Evolutionary conservation across 1,140 invertebrate genomes (phyloP), one percentile per base, ranked within the genome.

Genomic region (Magallana angulata): DNA sequence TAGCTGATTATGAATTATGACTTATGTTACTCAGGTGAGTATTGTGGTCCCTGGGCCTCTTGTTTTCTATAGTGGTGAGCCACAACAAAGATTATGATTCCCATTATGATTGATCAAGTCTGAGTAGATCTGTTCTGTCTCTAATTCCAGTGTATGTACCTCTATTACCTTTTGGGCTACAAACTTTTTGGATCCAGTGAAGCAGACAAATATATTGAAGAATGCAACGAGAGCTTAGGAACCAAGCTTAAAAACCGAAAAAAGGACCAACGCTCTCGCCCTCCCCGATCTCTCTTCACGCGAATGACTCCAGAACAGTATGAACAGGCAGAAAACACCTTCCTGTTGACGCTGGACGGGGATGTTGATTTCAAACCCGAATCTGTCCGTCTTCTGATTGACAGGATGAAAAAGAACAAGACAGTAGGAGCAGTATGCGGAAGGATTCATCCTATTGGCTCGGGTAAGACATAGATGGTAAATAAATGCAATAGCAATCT

Each of bases 361-460:
- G 99, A 99, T 93, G 99, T 99, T 94, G 99, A 99, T 95, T 99
- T 99, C 95, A 97, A 98, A 94, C 99, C 99, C 0, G 97, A 97
- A 90, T 99, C 99, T 86, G 99, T 99, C 0, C 97, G 98, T 91
- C 95, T 99, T 30, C 95, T 99, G 18, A 97, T 99, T 8, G 99
- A 99, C 96, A 96, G 99, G 92, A 99, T 99, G 99, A 99, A 99
- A 94, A 99, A 99, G 94, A 99, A 99, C 94, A 97, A 97, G 91
- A 99, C 99, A 95, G 96, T 99, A 7, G 99, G 98, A 36, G 99
- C 99, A 68, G 99, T 99, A 87, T 99, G 99, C 95, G 99, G 99
- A 58, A 97, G 99, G 91, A 99, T 99, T 95, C 99, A 99, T 96
- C 99, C 99, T 1, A 97, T 99, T 85, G 99, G 99, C n/a, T 97